Evolutionary conservation across 2,888 invertebrate genomes (phyloP), one percentile per base, ranked within the genome.

Genomic region (Cynaeus angustus): DNA sequence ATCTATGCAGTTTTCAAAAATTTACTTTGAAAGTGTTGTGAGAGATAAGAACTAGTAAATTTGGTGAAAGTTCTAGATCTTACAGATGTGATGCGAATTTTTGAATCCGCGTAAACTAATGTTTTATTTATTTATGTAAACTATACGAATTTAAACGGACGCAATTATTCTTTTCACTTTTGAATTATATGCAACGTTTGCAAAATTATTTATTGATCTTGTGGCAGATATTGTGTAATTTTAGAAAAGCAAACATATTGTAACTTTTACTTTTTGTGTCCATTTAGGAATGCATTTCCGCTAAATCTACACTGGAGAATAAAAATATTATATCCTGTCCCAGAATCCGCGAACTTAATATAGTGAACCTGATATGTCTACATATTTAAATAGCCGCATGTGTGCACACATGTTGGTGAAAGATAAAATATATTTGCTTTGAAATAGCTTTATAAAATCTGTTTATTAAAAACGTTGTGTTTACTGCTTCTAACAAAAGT

Each of bases 81-180:
- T 50, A 26, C 10, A 26, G 43, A 58, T 13, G 43, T 48, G 58
- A 43, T 5, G 28, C 13, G 46, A 30, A 48, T 46, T 46, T 46
- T 61, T 33, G 12, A 26, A 30, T 45, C 26, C 14, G 12, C n/a
- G 59, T 59, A 28, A 45, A 41, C 21, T 41, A 56, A 56, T 41
- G 41, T 56, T 56, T 56, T 56, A 50, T 50, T 50, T 53, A 37
- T 53, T n/a, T 53, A 41, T 33, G 2, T n/a, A 37, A 53, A 37
- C 14, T 13, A 52, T 38, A 12, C 13, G 13, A 33, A 14, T 13
- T 53, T 3, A 37, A 13, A 12, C 8, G 12, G 26, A 3, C 26
- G 9, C 52, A 30, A 33, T 53, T 13, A 14, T 30, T 37, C 13
- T 53, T 53, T 53, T 53, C 53, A 53, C 53, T 53, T 53, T 53